Conservation (phyloP, 2,797 vertebrate species). For the Apogon talboti region DNA sequence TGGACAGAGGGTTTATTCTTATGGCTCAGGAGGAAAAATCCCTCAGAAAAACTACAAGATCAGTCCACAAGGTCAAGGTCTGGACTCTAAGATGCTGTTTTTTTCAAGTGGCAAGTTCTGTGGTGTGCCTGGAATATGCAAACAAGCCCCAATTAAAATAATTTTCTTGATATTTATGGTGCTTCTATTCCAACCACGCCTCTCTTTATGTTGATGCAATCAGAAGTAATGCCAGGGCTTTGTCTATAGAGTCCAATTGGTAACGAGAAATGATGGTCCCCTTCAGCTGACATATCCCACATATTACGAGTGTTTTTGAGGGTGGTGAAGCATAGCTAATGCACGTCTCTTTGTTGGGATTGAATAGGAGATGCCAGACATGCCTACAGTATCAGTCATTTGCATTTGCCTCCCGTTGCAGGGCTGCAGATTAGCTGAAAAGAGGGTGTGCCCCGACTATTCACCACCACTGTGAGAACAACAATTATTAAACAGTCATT, state of each 20-base stretch:
- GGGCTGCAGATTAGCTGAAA: constrained; percentile 48
- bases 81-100: not conserved
- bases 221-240: constrained; percentile 23
- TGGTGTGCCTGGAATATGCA: not conserved
- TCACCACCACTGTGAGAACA: constrained; percentile 42
- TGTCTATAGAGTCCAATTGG: constrained; percentile 26
- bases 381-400: constrained; percentile 69
- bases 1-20: constrained; percentile 50
- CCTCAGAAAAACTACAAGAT: not conserved
- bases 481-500: constrained; percentile 36
- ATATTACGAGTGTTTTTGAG: constrained; percentile 54
- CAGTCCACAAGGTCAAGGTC: not conserved
- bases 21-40: constrained; percentile 8
- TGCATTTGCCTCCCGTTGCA: constrained; percentile 66
- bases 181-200: not conserved
- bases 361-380: constrained; percentile 68
- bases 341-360: constrained; percentile 61
- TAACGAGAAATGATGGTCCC: constrained; percentile 16
- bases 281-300: constrained; percentile 54
- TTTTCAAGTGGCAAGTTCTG: not conserved
- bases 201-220: constrained; percentile 35
- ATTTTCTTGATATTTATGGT: constrained; percentile 11
- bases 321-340: constrained; percentile 63
- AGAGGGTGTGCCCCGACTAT: constrained; percentile 41
- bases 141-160: not conserved